These are phyloP conservation scores for Drosophila neotestacea DNA, from an alignment of 2,888 invertebrate species.

Conservation along the genomic window DNA sequence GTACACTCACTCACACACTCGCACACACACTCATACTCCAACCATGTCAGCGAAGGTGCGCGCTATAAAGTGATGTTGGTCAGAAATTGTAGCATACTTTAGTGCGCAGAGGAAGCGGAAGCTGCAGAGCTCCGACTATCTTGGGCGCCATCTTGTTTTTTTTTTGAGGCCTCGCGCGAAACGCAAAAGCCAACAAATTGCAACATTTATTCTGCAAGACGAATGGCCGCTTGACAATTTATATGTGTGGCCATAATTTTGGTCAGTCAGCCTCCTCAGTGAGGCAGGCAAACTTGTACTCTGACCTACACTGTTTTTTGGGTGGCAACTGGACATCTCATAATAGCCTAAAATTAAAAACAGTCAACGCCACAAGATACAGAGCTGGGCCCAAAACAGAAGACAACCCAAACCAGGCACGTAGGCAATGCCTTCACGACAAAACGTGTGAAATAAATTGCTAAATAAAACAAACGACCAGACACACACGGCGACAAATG, in stretches of 20 bases:
- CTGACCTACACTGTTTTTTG: not conserved
- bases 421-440: constrained; percentile 49
- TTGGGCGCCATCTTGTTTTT: constrained; percentile 51
- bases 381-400: constrained; percentile 1
- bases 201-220: constrained; percentile 85
- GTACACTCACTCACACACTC: constrained; percentile 1
- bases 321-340: constrained; percentile 47
- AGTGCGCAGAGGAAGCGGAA: constrained; percentile 60
- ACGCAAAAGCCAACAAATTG: constrained; percentile 82
- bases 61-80: constrained; percentile 51
- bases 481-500: constrained; percentile 76
- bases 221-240: constrained; percentile 84
- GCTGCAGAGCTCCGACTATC: constrained; percentile 36
- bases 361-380: constrained; percentile 73
- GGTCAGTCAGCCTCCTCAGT: constrained; percentile 25
- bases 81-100: constrained; percentile 57
- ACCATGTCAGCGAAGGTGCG: constrained; percentile 61
- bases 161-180: constrained; percentile 50
- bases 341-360: constrained; percentile 82
- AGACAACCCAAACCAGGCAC: constrained; percentile 18
- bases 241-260: constrained; percentile 79
- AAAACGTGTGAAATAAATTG: constrained; percentile 79
- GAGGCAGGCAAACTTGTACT: constrained; percentile 9
- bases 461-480: constrained; percentile 83
- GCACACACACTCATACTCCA: not conserved